Evolutionary conservation across 2,888 invertebrate species (phyloP).

Genomic region (Amphipoea oculea): DNA sequence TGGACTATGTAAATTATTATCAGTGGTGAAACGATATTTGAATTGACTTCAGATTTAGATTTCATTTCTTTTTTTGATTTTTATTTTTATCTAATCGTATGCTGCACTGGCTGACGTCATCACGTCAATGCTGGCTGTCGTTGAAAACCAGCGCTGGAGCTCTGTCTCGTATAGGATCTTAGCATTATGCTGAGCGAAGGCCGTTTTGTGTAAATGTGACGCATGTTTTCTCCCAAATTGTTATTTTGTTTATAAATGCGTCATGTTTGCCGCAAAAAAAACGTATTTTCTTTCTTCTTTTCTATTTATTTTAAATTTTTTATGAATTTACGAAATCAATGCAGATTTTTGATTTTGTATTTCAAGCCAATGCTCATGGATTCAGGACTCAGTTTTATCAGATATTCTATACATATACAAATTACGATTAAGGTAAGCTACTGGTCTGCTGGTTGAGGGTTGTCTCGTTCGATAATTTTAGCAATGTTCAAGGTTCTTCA

Average conservation of each 20-base stretch:
- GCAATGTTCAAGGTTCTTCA: not conserved
- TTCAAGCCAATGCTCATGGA: constrained; percentile 7
- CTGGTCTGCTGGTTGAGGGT: not conserved
- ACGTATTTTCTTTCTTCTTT: no score
- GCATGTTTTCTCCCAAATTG: no score
- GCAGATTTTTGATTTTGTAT: constrained; percentile 16
- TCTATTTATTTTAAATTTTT: not conserved
- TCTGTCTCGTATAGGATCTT: no score
- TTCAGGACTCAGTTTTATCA: not conserved
- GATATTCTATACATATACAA: constrained; percentile 2
- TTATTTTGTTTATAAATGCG: no score
- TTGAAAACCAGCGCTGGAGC: no score
- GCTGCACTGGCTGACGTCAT: no score
- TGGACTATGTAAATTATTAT: not conserved
- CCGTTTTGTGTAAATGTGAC: no score
- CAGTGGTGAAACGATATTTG: not conserved
- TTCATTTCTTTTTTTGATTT: not conserved
- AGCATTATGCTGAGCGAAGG: no score
- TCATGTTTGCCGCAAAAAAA: no score
- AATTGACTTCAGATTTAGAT: not conserved
- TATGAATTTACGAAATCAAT: constrained; percentile 26
- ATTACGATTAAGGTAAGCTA: not conserved
- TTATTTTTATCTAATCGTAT: no score
- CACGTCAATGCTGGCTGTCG: no score
- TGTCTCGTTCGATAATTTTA: not conserved